These are phyloP conservation scores for Crotophaga sulcirostris DNA, from an alignment of 2,113 vertebrate species.

Conservation along the genomic window DNA sequence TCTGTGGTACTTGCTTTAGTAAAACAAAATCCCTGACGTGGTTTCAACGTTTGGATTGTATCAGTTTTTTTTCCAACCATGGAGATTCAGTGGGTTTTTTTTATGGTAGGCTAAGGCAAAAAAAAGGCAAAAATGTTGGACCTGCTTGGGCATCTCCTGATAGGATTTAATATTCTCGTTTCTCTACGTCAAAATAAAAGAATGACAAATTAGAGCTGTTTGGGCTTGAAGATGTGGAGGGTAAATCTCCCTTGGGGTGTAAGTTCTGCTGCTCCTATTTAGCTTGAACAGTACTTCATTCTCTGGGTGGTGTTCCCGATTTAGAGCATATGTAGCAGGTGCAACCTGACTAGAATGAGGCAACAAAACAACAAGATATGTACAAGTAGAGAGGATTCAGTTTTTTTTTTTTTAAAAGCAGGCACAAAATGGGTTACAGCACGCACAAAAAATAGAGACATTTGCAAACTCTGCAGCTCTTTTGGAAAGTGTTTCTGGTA, in stretches of 20 bases:
- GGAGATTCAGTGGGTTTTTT: not conserved
- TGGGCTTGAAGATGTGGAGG: not conserved
- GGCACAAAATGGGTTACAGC: not conserved
- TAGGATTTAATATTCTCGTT: not conserved
- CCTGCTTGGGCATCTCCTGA: not conserved
- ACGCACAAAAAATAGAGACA: not conserved
- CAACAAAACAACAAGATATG: not conserved
- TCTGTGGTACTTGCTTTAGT: not conserved
- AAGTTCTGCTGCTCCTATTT: not conserved
- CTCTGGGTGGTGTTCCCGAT: not conserved
- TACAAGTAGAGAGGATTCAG: not conserved
- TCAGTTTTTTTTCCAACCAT: not conserved
- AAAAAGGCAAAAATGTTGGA: not conserved
- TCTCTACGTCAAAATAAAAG: not conserved
- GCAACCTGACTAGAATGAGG: not conserved
- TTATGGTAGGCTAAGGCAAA: not conserved
- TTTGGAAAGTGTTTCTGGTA: not conserved
- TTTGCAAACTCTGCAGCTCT: not conserved
- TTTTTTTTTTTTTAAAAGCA: not conserved
- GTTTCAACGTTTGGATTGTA: not conserved
- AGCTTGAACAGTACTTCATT: not conserved
- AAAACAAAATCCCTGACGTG: not conserved
- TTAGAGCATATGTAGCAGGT: slow-evolving; percentile 1
- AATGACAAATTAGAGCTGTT: not conserved
- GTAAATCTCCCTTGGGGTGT: not conserved